Evolutionary conservation across 1,140 invertebrate species (phyloP).

Genomic region (Brachionus plicatilis): DNA sequence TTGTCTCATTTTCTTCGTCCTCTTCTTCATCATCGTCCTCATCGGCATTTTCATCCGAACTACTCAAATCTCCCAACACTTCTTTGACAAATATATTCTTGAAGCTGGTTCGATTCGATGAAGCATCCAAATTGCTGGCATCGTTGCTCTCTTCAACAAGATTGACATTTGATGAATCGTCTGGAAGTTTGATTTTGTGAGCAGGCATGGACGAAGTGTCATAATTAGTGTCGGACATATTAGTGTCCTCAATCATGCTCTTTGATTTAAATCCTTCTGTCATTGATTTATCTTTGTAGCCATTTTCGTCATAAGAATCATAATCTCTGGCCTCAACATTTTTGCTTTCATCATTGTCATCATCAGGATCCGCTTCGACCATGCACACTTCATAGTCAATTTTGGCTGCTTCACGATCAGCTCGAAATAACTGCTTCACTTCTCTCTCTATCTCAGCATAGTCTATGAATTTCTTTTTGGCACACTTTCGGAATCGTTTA

Average conservation of each 20-base stretch:
- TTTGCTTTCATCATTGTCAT: slow-evolving; percentile 17
- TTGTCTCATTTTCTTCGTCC: background rate
- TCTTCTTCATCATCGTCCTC: slow-evolving; percentile 18
- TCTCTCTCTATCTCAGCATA: slow-evolving; percentile 96
- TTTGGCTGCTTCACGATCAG: slow-evolving; percentile 29
- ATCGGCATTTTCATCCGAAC: background rate
- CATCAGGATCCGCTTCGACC: slow-evolving; percentile 6
- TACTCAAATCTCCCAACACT: slow-evolving; percentile 35
- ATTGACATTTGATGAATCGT: background rate
- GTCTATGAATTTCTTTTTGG: slow-evolving; percentile 91
- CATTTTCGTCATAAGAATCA: background rate
- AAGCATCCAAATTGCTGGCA: slow-evolving; percentile 15
- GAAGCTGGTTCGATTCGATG: slow-evolving; percentile 22
- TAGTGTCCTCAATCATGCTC: slow-evolving; percentile 17
- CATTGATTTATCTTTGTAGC: background rate
- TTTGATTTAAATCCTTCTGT: background rate
- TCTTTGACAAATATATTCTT: slow-evolving; percentile 40
- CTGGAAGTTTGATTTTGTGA: background rate
- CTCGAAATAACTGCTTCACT: slow-evolving; percentile 71
- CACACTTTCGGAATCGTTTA: slow-evolving; percentile 83
- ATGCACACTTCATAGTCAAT: slow-evolving; percentile 15
- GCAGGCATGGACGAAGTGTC: slow-evolving; percentile 18
- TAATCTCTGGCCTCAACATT: background rate
- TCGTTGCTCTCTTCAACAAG: slow-evolving; percentile 5
- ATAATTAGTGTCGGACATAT: slow-evolving; percentile 12